These are phyloP conservation scores for Euzophera pinguis DNA, from an alignment of 2,888 invertebrate species.

Conservation along the genomic window DNA sequence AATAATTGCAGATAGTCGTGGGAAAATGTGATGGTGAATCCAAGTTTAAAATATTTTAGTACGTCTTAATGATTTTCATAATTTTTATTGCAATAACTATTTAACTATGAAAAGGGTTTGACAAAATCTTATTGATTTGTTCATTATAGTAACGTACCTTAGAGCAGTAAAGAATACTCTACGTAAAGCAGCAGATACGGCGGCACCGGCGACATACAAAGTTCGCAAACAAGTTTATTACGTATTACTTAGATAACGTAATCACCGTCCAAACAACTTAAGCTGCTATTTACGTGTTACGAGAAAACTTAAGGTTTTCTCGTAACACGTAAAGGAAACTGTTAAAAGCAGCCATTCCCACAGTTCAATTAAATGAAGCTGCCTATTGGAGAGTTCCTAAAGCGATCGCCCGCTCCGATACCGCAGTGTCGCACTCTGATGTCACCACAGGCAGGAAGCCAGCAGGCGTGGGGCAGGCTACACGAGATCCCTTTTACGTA, in stretches of 20 bases:
- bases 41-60: not conserved
- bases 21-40: slow-evolving; percentile 27
- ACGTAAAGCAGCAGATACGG: too few species aligned
- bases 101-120: slow-evolving; percentile 21
- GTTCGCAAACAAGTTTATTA: slow-evolving; percentile 25
- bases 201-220: slow-evolving; percentile 27
- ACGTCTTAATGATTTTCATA: not conserved
- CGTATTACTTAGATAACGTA: not conserved
- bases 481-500: slow-evolving; percentile 79
- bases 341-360: not conserved
- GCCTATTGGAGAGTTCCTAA: not conserved
- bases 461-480: slow-evolving; percentile 51
- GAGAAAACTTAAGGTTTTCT: not conserved
- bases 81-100: not conserved
- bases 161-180: slow-evolving; percentile 27
- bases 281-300: not conserved
- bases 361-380: not conserved
- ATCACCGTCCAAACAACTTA: not conserved
- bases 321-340: too few species aligned
- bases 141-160: slow-evolving; percentile 33
- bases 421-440: slow-evolving; percentile 41
- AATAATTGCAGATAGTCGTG: slow-evolving; percentile 39
- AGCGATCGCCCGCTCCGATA: slow-evolving; percentile 27
- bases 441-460: slow-evolving; percentile 54
- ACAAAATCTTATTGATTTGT: slow-evolving; percentile 31